Percentiles rank a stretch among this genome's conserved stretches.
These are phyloP conservation scores for Masnerella sp. DNA, from an alignment of 2,888 invertebrate species.

Conservation along the genomic window DNA sequence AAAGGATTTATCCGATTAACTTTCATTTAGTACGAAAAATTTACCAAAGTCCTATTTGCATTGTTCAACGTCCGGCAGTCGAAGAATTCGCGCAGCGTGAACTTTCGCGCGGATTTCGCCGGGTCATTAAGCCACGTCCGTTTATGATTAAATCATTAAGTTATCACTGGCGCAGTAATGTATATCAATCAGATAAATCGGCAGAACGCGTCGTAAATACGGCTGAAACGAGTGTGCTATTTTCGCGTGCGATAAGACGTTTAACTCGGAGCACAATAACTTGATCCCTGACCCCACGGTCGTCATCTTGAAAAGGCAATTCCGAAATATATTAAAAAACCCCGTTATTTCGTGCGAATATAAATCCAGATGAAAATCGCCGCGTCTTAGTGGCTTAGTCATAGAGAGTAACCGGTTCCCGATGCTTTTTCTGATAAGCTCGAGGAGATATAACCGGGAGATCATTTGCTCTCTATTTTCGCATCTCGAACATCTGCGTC, in stretches of 20 bases:
- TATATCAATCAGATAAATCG: constrained; percentile 35
- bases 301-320: constrained; percentile 45
- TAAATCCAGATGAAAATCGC: constrained; percentile 54
- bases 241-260: constrained; percentile 37
- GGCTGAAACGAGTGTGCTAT: constrained; percentile 23
- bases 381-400: constrained; percentile 35
- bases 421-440: constrained; percentile 57
- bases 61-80: neutral
- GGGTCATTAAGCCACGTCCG: constrained; percentile 3
- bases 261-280: constrained; percentile 35
- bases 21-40: no score
- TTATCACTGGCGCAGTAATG: constrained; percentile 9
- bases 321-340: constrained; percentile 46
- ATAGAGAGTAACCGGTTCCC: constrained; percentile 50
- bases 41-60: no score
- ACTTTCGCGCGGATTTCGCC: constrained; percentile 11
- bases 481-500: constrained; percentile 42
- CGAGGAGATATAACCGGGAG: constrained; percentile 40
- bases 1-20: constrained; percentile 23
- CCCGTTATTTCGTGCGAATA: constrained; percentile 52
- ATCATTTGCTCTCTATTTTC: constrained; percentile 57
- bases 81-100: constrained; percentile 1
- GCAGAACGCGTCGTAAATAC: constrained; percentile 14
- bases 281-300: constrained; percentile 37
- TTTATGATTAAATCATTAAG: constrained; percentile 25